phyloP scores from a whole-genome alignment of 2,888 invertebrate genomes.

The Opisthograptis luteolata region DNA sequence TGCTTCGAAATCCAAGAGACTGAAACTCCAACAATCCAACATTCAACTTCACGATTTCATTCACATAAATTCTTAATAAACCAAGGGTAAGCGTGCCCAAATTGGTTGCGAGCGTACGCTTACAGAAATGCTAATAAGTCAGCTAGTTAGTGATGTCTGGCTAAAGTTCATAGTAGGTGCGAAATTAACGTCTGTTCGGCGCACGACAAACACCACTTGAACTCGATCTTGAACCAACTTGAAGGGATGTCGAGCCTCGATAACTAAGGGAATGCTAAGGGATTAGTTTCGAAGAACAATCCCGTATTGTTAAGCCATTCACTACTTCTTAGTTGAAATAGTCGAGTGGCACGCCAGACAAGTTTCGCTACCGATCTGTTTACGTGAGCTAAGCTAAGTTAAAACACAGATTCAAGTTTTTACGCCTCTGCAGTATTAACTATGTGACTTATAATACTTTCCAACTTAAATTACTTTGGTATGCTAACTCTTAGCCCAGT shows the following conservation, averaged over 20 bases:
- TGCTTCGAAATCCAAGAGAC: not conserved
- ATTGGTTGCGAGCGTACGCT: conserved; percentile 38
- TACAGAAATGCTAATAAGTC: conserved; percentile 56
- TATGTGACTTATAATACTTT: conserved; percentile 25
- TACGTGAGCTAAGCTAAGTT: conserved; percentile 16
- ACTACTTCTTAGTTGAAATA: conserved; percentile 44
- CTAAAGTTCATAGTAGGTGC: conserved; percentile 50
- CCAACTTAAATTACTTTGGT: conserved; percentile 31
- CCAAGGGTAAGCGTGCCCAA: conserved; percentile 19
- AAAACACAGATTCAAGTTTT: conserved; percentile 23
- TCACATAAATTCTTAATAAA: conserved; percentile 27
- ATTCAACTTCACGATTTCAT: conserved; percentile 21
- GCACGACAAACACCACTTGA: conserved; percentile 51
- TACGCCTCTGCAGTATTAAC: conserved; percentile 23
- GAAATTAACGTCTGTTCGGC: conserved; percentile 56
- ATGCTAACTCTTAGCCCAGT: conserved; percentile 23
- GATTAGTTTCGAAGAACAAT: conserved; percentile 60
- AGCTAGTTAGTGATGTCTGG: conserved; percentile 51
- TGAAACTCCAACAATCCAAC: not conserved
- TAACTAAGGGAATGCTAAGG: conserved; percentile 61
- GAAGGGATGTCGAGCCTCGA: conserved; percentile 47
- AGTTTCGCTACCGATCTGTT: conserved; percentile 22
- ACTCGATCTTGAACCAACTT: conserved; percentile 51
- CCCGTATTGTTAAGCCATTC: conserved; percentile 49
- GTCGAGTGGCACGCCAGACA: conserved; percentile 24